Base-by-base conservation (phyloP, 2,888 invertebrate genomes). In the Lithophane semibrunnea region DNA sequence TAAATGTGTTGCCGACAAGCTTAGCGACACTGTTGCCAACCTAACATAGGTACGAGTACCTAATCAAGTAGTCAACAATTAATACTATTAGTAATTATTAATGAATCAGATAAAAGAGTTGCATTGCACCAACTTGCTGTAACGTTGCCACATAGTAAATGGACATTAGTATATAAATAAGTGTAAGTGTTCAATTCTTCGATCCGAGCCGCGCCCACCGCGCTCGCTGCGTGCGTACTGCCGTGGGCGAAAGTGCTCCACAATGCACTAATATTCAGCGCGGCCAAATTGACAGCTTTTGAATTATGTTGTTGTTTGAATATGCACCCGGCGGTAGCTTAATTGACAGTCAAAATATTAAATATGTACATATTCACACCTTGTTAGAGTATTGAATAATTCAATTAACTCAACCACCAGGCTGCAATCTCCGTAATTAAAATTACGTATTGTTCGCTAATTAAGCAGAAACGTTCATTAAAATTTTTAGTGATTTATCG, bases 161-260 rank as follows among this genome's bases (percentile, higher is more conserved):
- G 80, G 80, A 84, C 83, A 86, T 86, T 86, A 81, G 75, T 87
- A 79, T 87, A 79, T 88, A 88, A 87, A 88, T 89, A 88, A 87
- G 86, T 80, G 86, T 83, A 88, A 88, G 82, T 71, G 75, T 67
- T 80, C 78, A 86, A 86, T 88, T 88, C 89, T 84, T 88, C 82
- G 89, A 80, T 87, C 63, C 49, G 68, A 49, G 87, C 90, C 89
- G 88, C 90, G 81, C 90, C 90, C 87, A 89, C 81, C 75, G 74
- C 49, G 74, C 58, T 29, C 67, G 77, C 84, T 77, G 86, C 88
- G 80, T 80, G 80, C 68, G 86, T 84, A 88, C 88, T 52, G 56
- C 72, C 83, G 84, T 74, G 79, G 77, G 82, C 89, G 82, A 86
- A 89, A 89, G 83, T 79, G 78, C 73, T 75, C 72, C 56, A 80